These are phyloP conservation scores for Sminthurinus signatus DNA, from an alignment of 1,140 invertebrate species.

Conservation along the genomic window DNA sequence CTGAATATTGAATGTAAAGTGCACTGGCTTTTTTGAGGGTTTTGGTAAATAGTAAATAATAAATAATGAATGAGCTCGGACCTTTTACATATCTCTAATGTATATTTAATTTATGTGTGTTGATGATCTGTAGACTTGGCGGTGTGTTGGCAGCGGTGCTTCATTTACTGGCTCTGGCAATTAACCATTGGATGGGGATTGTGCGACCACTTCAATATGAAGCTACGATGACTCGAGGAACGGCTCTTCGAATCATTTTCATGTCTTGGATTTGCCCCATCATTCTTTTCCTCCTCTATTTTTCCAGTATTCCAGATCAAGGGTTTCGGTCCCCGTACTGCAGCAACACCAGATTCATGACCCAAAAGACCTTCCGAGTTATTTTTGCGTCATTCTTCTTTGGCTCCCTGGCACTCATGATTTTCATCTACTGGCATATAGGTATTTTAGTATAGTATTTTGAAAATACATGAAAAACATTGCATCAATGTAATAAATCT, in stretches of 20 bases:
- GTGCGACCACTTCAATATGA: conserved; percentile 57
- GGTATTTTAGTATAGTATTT: too few relatives aligned
- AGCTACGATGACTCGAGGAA: conserved; percentile 51
- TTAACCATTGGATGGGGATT: conserved; percentile 64
- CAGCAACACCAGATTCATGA: conserved; percentile 43
- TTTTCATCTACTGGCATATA: conserved; percentile 55
- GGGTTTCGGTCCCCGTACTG: conserved; percentile 47
- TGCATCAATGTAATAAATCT: too few relatives aligned
- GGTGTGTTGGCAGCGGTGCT: conserved; percentile 56
- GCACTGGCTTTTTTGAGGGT: too few relatives aligned
- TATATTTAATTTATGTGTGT: too few relatives aligned
- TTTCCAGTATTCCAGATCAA: conserved; percentile 47
- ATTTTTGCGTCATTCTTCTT: conserved; percentile 47
- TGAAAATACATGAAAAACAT: too few relatives aligned
- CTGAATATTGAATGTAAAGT: too few relatives aligned
- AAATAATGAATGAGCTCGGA: too few relatives aligned
- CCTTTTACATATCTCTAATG: too few relatives aligned
- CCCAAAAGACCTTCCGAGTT: conserved; percentile 28
- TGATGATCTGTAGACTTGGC: conserved; percentile 6
- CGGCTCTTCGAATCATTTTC: conserved; percentile 47
- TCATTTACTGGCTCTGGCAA: conserved; percentile 58
- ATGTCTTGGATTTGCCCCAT: conserved; percentile 54
- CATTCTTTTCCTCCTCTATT: conserved; percentile 51
- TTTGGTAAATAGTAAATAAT: too few relatives aligned
- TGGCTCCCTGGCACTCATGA: conserved; percentile 52